Evolutionary conservation across 1,140 invertebrate genomes (phyloP).

Genomic region (Trichomalopsis sarcophagae): DNA sequence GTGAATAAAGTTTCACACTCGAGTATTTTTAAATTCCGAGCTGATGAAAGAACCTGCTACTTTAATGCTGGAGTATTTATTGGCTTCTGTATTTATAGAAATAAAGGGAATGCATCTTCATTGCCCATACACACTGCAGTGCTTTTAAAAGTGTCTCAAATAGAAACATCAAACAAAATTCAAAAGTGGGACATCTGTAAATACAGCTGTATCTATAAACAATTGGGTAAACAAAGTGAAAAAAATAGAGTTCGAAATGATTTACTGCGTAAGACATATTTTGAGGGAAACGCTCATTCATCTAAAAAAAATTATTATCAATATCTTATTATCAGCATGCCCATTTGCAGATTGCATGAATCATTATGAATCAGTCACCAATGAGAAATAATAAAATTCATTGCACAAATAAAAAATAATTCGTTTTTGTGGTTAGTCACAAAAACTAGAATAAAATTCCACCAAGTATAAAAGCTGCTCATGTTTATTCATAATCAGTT

Average conservation of each 20-base stretch:
- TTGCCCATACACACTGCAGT: background rate
- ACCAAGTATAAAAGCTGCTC: background rate
- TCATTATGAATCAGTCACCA: background rate
- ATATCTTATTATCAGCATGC: background rate
- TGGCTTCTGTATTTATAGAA: background rate
- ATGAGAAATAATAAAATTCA: background rate
- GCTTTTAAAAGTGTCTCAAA: too few relatives aligned
- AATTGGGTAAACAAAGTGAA: too few relatives aligned
- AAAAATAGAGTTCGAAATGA: background rate
- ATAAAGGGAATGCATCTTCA: background rate
- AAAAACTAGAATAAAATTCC: background rate
- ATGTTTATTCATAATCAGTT: background rate
- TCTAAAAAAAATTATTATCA: background rate
- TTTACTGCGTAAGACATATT: too few relatives aligned
- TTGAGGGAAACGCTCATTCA: background rate
- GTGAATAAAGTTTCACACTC: background rate
- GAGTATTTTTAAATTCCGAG: slow-evolving; percentile 34
- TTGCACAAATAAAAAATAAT: background rate
- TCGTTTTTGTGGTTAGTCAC: background rate
- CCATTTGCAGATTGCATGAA: background rate
- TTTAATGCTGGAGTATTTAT: background rate
- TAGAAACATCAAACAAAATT: too few relatives aligned
- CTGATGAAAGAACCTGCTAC: slow-evolving; percentile 17
- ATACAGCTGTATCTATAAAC: too few relatives aligned
- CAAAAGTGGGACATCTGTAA: too few relatives aligned